Evolutionary conservation across 30 jellyfish, hydroid and myxozoan genomes (phyloP).

Genomic region (Cassiopea andromeda): DNA sequence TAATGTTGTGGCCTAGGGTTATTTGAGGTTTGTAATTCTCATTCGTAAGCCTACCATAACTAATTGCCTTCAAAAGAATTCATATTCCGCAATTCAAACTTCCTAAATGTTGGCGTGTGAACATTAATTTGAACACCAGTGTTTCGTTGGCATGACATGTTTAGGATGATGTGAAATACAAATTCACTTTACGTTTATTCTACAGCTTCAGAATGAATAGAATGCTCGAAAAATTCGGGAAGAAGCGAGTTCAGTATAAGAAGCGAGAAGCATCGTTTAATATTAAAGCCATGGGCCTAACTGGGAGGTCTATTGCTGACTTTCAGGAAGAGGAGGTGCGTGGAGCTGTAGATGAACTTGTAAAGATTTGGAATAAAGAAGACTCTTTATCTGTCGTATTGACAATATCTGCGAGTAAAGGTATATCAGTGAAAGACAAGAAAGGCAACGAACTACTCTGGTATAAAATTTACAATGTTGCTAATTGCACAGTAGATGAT

Average conservation of each 20-base stretch:
- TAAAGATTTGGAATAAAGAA: slow-evolving; percentile 34
- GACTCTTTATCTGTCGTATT: slow-evolving; percentile 44
- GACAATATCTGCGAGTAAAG: slow-evolving; percentile 56
- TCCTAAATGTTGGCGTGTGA: too few species aligned
- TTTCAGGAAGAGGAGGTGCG: slow-evolving; percentile 1
- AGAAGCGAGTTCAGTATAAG: slow-evolving; percentile 28
- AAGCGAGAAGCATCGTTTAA: slow-evolving; percentile 31
- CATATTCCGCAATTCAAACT: too few species aligned
- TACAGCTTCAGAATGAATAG: slow-evolving; percentile 13
- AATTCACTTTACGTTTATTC: not conserved
- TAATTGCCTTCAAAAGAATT: too few species aligned
- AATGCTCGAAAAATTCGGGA: slow-evolving; percentile 33
- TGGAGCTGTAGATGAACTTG: slow-evolving; percentile 42
- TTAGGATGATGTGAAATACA: not conserved
- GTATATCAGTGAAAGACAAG: slow-evolving; percentile 45
- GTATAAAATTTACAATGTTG: slow-evolving; percentile 55
- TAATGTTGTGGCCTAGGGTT: too few species aligned
- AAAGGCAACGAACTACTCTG: slow-evolving; percentile 44
- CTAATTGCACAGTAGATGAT: slow-evolving; percentile 56
- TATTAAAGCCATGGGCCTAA: slow-evolving; percentile 55
- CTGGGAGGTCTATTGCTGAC: slow-evolving; percentile 45
- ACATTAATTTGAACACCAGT: too few species aligned
- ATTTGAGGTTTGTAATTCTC: too few species aligned
- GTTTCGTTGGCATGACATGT: not conserved
- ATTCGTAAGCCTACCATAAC: too few species aligned